Percentiles rank a stretch among this genome's conserved stretches.
These are phyloP conservation scores for Mormyrops boulengeri DNA, from an alignment of 2,797 vertebrate genomes.

Conservation along the genomic window DNA sequence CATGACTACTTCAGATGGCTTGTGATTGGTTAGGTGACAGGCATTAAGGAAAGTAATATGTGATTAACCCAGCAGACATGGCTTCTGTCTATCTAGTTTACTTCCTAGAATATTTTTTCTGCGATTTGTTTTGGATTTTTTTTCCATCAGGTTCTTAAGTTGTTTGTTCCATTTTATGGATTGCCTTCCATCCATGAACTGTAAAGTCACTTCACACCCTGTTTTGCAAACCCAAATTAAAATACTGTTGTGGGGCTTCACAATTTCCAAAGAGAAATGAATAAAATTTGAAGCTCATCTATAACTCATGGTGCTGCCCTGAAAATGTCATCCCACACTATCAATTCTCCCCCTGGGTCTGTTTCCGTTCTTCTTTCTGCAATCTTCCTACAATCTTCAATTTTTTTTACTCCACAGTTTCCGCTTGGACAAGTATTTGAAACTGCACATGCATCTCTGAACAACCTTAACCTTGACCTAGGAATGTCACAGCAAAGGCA, in stretches of 20 bases:
- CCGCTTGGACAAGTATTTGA: slow-evolving; percentile 43
- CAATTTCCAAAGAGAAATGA: slow-evolving; percentile 46
- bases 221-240: slow-evolving; percentile 24
- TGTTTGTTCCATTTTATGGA: not conserved
- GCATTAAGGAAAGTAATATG: not conserved
- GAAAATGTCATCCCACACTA: slow-evolving; percentile 62
- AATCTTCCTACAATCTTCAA: not conserved
- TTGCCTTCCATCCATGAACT: slow-evolving; percentile 26
- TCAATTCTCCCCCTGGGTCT: slow-evolving; percentile 50
- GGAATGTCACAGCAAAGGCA: not conserved
- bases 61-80: not conserved
- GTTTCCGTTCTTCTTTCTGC: slow-evolving; percentile 33
- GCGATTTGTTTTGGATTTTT: not conserved
- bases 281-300: slow-evolving; percentile 62
- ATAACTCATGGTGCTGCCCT: slow-evolving; percentile 64
- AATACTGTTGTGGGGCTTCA: slow-evolving; percentile 34
- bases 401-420: slow-evolving; percentile 37
- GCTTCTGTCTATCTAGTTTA: not conserved
- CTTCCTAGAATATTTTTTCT: not conserved
- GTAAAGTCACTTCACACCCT: slow-evolving; percentile 14
- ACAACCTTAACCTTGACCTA: not conserved
- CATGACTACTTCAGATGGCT: not conserved
- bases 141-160: not conserved
- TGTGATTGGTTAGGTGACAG: not conserved
- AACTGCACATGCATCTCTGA: not conserved